Evolutionary conservation across 2,113 vertebrate species (phyloP), one percentile per base, ranked within the genome.

Genomic region (Machaerirhynchus nigripectus): DNA sequence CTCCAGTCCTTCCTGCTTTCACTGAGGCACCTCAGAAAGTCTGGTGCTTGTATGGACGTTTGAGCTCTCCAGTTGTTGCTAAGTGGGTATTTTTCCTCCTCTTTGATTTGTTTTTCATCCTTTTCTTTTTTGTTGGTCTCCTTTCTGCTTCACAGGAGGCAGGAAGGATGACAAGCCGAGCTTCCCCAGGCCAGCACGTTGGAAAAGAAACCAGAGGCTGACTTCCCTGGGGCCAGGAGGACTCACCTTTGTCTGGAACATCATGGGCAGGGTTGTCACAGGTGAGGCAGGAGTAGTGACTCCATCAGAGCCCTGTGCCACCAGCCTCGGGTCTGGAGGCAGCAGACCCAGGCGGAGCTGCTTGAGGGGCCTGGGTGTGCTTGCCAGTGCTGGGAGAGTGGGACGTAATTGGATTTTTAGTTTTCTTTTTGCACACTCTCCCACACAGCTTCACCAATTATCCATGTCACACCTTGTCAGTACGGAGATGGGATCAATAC

Each of bases 231-330:
- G 19, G 42, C 15, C 19, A 35, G n/a, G 16, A 24, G 21, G 22
- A 18, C 49, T 9, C 21, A 44, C 12, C n/a, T 67, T 28, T 39
- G 37, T 15, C 47, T 87, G 50, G 53, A 47, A 14, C 59, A 30
- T 12, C 75, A 5, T 0, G 0, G 6, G 5, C 24, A 23, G 37
- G 17, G 30, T 5, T 59, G 70, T 4, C 14, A 39, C 28, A 4
- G 0, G 4, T 4, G 3, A 55, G 39, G n/a, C 30, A 71, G 59
- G 30, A 82, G 17, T 3, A 10, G 13, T n/a, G 42, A 7, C 63
- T n/a, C 46, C 24, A 14, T 15, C 65, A 22, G 22, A n/a, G 42
- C 23, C 33, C 53, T n/a, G 5, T 13, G 68, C 44, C 18, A 9
- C 10, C 27, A 11, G 6, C 14, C n/a, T 50, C 69, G 5, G 2